A percentile compares a stretch with the other conserved stretches of the same genome.
phyloP scores from a whole-genome alignment of 2,113 vertebrate species.

The Misgurnus mizolepis region DNA sequence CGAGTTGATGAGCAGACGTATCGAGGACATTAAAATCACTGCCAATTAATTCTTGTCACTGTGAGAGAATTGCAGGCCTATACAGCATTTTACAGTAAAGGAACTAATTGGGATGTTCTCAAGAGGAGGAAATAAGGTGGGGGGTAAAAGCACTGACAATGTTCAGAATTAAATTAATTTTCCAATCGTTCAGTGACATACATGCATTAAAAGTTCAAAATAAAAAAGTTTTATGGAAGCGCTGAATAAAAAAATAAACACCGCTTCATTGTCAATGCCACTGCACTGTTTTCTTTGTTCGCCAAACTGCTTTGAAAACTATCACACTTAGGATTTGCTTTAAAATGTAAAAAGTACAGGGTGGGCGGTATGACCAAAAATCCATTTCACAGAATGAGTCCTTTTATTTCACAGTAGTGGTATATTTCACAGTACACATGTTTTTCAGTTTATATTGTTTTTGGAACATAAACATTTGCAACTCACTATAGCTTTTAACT shows the following conservation, averaged over 20 bases:
- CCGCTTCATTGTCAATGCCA: not conserved
- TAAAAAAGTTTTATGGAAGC: not conserved
- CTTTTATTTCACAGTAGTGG: too few species aligned
- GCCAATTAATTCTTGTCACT: slow-evolving; percentile 42
- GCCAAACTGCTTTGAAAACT: not conserved
- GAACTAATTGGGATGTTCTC: slow-evolving; percentile 41
- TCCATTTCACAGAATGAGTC: too few species aligned
- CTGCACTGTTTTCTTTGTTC: too few species aligned
- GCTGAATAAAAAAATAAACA: not conserved
- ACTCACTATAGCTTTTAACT: too few species aligned
- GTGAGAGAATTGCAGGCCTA: slow-evolving; percentile 11
- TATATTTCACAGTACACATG: too few species aligned
- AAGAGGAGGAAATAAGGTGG: not conserved
- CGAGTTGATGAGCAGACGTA: slow-evolving; percentile 18
- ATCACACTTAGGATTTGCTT: not conserved
- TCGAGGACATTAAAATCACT: slow-evolving; percentile 16
- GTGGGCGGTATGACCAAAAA: too few species aligned
- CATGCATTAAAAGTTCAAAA: not conserved
- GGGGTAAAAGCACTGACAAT: slow-evolving; percentile 2
- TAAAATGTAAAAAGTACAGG: not conserved
- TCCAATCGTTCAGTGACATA: not conserved
- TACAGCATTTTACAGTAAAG: slow-evolving; percentile 28
- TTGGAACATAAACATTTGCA: too few species aligned
- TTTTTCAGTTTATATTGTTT: too few species aligned
- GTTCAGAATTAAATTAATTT: not conserved